Percentiles rank a stretch among this genome's conserved stretches.
phyloP scores from a whole-genome alignment of 1,140 invertebrate species.

The Olivierus martensii region DNA sequence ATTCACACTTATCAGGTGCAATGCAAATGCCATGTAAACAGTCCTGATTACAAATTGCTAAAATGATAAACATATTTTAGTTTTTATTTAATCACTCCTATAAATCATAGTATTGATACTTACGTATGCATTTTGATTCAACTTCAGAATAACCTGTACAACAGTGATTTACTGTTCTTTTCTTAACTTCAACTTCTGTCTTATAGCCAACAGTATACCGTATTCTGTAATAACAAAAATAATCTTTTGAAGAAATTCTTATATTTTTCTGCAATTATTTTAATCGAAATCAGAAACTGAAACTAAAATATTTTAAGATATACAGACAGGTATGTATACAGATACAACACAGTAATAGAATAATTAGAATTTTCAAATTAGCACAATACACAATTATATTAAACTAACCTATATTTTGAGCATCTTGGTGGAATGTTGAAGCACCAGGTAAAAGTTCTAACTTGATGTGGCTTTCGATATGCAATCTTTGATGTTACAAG shows the following conservation, averaged over 20 bases:
- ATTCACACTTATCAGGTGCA: conserved; percentile 71
- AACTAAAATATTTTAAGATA: background rate
- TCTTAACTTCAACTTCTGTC: conserved; percentile 46
- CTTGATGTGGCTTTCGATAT: background rate
- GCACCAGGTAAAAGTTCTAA: background rate
- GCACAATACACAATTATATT: too few relatives aligned
- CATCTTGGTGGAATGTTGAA: background rate
- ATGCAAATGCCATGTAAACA: conserved; percentile 74
- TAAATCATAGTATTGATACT: too few relatives aligned
- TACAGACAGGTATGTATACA: too few relatives aligned
- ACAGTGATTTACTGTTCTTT: conserved; percentile 61
- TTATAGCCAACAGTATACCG: conserved; percentile 25
- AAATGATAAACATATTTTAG: background rate
- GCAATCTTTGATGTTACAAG: background rate
- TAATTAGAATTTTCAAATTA: background rate
- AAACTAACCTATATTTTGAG: background rate
- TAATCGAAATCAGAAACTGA: too few relatives aligned
- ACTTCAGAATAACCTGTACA: conserved; percentile 59
- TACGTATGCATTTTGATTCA: conserved; percentile 23
- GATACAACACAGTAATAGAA: background rate
- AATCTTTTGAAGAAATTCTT: too few relatives aligned
- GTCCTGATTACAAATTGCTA: conserved; percentile 55
- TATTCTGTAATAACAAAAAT: conserved; percentile 23
- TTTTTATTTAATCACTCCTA: too few relatives aligned
- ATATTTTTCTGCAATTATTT: too few relatives aligned